Evolutionary conservation across 2,797 vertebrate genomes (phyloP).

Genomic region (Xiphorhynchus erythropygius): DNA sequence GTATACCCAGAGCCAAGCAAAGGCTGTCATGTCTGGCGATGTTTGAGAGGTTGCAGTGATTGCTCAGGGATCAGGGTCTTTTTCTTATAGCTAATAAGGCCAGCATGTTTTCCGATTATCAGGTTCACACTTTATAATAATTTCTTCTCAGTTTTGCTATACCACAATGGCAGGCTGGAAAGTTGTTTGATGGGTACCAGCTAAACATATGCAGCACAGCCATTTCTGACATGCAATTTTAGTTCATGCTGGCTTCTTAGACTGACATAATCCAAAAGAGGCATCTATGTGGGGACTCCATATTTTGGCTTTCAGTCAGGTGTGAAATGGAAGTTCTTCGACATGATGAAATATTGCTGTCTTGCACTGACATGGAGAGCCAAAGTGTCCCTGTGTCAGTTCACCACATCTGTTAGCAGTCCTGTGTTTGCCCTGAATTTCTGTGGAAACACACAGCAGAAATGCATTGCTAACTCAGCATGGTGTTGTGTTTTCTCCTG

Average conservation of each 20-base stretch:
- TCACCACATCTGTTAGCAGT: not conserved
- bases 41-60: constrained; percentile 66
- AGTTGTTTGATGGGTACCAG: not conserved
- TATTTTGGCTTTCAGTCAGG: constrained; percentile 44
- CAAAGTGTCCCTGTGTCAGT: not conserved
- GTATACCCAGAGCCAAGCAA: constrained; percentile 27
- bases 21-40: constrained; percentile 51
- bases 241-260: constrained; percentile 10
- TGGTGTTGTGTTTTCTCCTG: constrained; percentile 12
- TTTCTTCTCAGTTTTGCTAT: constrained; percentile 45
- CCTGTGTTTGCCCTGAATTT: not conserved
- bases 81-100: constrained; percentile 32
- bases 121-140: constrained; percentile 48
- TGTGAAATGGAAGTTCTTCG: constrained; percentile 52
- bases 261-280: constrained; percentile 45
- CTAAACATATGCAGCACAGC: constrained; percentile 34
- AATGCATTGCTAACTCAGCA: not conserved
- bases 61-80: constrained; percentile 21
- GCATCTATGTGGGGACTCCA: constrained; percentile 27
- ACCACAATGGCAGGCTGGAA: constrained; percentile 1
- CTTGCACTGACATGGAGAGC: not conserved
- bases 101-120: constrained; percentile 39
- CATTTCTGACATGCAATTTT: constrained; percentile 43
- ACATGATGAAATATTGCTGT: constrained; percentile 9
- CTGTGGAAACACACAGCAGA: not conserved